These are phyloP conservation scores for Epinotia demarniana DNA, from an alignment of 2,888 invertebrate genomes.

Conservation along the genomic window DNA sequence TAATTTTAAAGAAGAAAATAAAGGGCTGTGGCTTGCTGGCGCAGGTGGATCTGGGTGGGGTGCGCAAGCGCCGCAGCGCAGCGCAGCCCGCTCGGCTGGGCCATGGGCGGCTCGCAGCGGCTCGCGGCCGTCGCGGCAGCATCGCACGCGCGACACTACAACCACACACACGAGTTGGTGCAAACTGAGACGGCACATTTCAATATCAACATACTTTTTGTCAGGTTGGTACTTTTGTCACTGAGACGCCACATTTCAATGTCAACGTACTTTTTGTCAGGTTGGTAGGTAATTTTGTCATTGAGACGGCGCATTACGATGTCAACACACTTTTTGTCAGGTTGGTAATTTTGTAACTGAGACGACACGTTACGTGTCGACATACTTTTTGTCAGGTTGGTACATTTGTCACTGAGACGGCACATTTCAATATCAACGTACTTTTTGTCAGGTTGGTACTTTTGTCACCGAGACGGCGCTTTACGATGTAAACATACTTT, in stretches of 20 bases:
- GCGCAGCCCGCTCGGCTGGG: slow-evolving; percentile 83
- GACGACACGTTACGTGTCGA: slow-evolving; percentile 58
- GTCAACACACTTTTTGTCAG: slow-evolving; percentile 78
- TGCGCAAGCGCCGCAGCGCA: slow-evolving; percentile 72
- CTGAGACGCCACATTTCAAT: slow-evolving; percentile 69
- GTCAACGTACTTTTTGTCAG: slow-evolving; percentile 86
- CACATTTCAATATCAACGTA: neutral
- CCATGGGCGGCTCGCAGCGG: slow-evolving; percentile 87
- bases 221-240: slow-evolving; percentile 18
- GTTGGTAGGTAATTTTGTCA: slow-evolving; percentile 15
- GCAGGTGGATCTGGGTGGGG: slow-evolving; percentile 71
- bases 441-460: neutral
- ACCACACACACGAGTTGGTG: slow-evolving; percentile 75
- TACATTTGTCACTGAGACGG: slow-evolving; percentile 45
- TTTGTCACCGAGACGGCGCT: slow-evolving; percentile 63
- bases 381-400: slow-evolving; percentile 86
- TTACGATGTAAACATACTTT: slow-evolving; percentile 86
- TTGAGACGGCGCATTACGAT: slow-evolving; percentile 64
- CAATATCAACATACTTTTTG: slow-evolving; percentile 87
- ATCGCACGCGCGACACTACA: slow-evolving; percentile 76
- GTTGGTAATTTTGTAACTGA: slow-evolving; percentile 80
- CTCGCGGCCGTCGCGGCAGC: slow-evolving; percentile 85
- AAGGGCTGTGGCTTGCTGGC: slow-evolving; percentile 75
- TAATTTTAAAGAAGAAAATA: slow-evolving; percentile 50
- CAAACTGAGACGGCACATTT: slow-evolving; percentile 70